phyloP scores from a whole-genome alignment of 2,888 invertebrate species.

The Pachycephus smyrnensis region DNA sequence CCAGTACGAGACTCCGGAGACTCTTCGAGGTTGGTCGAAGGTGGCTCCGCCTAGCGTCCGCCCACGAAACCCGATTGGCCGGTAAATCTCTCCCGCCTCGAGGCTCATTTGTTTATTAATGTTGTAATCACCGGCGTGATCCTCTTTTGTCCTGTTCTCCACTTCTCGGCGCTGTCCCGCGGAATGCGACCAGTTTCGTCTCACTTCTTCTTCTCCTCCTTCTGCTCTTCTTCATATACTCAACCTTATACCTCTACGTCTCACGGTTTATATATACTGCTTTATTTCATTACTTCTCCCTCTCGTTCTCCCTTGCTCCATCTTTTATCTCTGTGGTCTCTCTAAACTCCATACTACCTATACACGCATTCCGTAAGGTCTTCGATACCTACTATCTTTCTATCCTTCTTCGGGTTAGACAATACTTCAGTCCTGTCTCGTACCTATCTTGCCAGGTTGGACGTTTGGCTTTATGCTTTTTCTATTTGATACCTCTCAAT shows the following conservation, averaged over 20 bases:
- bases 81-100: slow-evolving; percentile 58
- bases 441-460: neutral
- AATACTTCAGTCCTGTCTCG: neutral
- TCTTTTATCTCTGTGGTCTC: neutral
- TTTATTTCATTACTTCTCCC: neutral
- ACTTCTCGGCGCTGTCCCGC: slow-evolving; percentile 34
- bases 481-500: neutral
- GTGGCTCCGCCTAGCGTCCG: slow-evolving; percentile 60
- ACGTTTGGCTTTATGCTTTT: neutral
- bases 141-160: slow-evolving; percentile 62
- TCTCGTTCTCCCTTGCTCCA: neutral
- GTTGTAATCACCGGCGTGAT: slow-evolving; percentile 66
- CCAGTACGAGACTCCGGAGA: slow-evolving; percentile 34
- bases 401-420: neutral
- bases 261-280: neutral
- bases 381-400: neutral
- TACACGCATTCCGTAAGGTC: neutral
- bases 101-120: slow-evolving; percentile 68
- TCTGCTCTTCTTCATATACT: slow-evolving; percentile 21
- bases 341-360: neutral
- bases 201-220: slow-evolving; percentile 46
- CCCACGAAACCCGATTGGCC: slow-evolving; percentile 61
- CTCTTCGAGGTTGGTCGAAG: slow-evolving; percentile 54
- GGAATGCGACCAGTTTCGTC: slow-evolving; percentile 64
- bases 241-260: neutral